Evolutionary conservation across 2,113 vertebrate species (phyloP).

Genomic region (Equus przewalskii): DNA sequence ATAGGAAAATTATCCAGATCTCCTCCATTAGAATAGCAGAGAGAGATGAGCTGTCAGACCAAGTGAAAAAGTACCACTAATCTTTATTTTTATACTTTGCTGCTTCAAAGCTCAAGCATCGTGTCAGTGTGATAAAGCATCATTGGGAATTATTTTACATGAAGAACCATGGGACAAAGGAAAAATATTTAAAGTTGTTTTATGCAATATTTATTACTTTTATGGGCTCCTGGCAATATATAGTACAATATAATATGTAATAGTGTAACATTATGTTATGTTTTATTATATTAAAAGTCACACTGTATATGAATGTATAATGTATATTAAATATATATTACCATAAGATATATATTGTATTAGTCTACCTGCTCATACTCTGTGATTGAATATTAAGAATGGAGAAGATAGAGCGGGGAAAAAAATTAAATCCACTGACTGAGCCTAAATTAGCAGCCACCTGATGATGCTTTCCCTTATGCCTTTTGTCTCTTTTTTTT

Average conservation of each 20-base stretch:
- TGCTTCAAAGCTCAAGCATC: constrained; percentile 69
- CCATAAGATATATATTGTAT: not conserved
- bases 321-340: not conserved
- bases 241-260: not conserved
- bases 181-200: not conserved
- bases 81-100: constrained; percentile 71
- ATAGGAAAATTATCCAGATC: constrained; percentile 74
- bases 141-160: constrained; percentile 76
- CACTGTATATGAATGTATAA: not conserved
- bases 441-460: not conserved
- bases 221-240: not conserved
- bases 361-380: not conserved
- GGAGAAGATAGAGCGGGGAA: not conserved
- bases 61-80: constrained; percentile 60
- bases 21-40: constrained; percentile 72
- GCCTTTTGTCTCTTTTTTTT: not conserved
- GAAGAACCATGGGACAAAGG: constrained; percentile 6
- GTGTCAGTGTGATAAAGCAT: constrained; percentile 68
- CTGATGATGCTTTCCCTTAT: not conserved
- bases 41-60: constrained; percentile 75
- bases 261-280: not conserved
- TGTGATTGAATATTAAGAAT: not conserved
- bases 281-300: not conserved
- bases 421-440: not conserved
- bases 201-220: not conserved